Evolutionary conservation across 2,113 vertebrate species (phyloP).

Genomic region (Sapajus apella): DNA sequence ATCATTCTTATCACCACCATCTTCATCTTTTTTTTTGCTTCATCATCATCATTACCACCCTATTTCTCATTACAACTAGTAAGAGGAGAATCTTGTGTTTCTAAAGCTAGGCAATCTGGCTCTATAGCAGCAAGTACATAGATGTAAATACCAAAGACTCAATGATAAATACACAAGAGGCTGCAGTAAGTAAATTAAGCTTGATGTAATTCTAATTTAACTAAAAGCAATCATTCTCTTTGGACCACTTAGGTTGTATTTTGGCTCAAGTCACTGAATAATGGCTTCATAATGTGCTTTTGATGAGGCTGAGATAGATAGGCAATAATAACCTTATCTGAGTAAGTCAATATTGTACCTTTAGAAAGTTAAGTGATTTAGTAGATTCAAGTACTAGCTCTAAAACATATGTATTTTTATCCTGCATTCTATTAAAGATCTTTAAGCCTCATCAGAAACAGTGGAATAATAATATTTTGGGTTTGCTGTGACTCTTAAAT

Average conservation of each 20-base stretch:
- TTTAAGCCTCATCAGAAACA: not conserved
- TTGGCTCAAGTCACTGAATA: not conserved
- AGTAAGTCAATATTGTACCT: not conserved
- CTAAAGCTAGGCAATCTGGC: not conserved
- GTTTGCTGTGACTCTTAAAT: not conserved
- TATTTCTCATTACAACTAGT: not conserved
- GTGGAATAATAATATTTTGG: not conserved
- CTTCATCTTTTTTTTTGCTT: not conserved
- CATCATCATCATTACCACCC: not conserved
- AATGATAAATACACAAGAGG: not conserved
- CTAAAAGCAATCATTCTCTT: not conserved
- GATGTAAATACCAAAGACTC: not conserved
- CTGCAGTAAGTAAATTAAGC: not conserved
- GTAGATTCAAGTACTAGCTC: not conserved
- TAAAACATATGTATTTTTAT: not conserved
- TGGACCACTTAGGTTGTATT: not conserved
- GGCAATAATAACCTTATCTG: not conserved
- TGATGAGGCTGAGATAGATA: not conserved
- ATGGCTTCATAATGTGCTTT: not conserved
- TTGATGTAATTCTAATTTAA: not conserved
- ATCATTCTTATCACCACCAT: not conserved
- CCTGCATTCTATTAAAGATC: not conserved
- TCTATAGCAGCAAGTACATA: not conserved
- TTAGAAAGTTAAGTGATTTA: not conserved
- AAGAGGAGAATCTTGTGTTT: not conserved